Evolutionary conservation across 2,113 vertebrate species (phyloP).

Genomic region (Taxidea taxus): DNA sequence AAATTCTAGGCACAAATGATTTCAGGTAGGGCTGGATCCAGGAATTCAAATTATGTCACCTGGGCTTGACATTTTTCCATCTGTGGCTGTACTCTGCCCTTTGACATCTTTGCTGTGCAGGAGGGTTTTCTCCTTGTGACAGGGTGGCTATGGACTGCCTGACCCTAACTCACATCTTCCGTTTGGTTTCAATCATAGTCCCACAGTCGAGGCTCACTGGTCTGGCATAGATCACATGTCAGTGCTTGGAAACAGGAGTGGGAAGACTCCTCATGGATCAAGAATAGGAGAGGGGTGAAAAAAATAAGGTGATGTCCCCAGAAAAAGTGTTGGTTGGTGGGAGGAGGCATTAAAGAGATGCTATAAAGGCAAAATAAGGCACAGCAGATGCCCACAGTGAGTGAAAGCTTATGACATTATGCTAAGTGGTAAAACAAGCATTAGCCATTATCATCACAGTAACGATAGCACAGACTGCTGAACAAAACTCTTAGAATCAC

Average conservation of each 20-base stretch:
- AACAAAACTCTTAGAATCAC: background rate
- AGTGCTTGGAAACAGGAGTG: background rate
- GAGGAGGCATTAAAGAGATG: background rate
- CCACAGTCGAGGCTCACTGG: background rate
- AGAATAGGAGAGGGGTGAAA: background rate
- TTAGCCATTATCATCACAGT: background rate
- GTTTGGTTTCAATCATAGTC: background rate
- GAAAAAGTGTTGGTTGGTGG: background rate
- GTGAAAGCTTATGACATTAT: background rate
- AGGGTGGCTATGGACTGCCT: background rate
- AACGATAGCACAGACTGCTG: background rate
- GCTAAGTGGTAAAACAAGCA: background rate
- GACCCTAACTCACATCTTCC: background rate
- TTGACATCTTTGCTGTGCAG: background rate
- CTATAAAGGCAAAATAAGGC: background rate
- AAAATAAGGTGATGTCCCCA: background rate
- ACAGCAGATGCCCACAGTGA: background rate
- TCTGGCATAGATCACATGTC: background rate
- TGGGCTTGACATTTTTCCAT: background rate
- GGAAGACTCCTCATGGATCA: background rate
- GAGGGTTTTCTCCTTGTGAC: background rate
- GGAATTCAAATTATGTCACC: background rate
- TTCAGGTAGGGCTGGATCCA: constrained; percentile 19
- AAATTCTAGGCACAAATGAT: background rate
- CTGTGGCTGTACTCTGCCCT: background rate